Evolutionary conservation across 1,140 invertebrate species (phyloP).

Genomic region (Homarus americanus): DNA sequence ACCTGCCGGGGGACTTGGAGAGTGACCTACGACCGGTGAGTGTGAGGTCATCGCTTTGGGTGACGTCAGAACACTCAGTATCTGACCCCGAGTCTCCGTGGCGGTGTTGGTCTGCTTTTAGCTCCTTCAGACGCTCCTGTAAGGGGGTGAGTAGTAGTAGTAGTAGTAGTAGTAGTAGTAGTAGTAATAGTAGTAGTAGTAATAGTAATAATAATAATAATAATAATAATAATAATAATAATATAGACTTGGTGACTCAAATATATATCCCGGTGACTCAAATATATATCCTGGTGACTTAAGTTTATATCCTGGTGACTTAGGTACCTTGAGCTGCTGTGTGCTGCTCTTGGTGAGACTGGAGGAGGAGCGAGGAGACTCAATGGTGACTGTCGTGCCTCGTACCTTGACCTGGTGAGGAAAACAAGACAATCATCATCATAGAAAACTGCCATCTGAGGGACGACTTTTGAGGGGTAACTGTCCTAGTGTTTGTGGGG

Average conservation of each 20-base stretch:
- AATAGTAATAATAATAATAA: background rate
- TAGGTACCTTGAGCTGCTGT: slow-evolving; percentile 46
- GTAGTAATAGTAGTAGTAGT: background rate
- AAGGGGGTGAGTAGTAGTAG: background rate
- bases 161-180: too few species aligned
- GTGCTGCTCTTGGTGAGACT: slow-evolving; percentile 53
- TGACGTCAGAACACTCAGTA: slow-evolving; percentile 33
- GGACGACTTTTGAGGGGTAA: background rate
- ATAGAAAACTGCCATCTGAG: background rate
- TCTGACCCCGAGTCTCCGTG: slow-evolving; percentile 6
- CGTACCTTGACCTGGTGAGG: slow-evolving; percentile 40
- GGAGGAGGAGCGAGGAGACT: slow-evolving; percentile 47
- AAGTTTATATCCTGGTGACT: too few species aligned
- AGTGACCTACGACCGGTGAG: slow-evolving; percentile 9
- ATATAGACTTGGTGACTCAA: too few species aligned
- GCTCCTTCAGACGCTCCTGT: slow-evolving; percentile 41
- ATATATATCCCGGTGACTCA: too few species aligned
- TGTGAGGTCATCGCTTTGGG: slow-evolving; percentile 52
- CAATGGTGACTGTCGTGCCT: slow-evolving; percentile 41
- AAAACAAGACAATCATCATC: background rate
- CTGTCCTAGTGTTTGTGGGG: too few species aligned
- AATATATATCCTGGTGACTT: too few species aligned
- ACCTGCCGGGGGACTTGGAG: background rate
- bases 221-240: background rate
- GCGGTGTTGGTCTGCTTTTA: slow-evolving; percentile 30